Conservation (phyloP, 1,140 invertebrate species). For the Caenorhabditis latens region DNA sequence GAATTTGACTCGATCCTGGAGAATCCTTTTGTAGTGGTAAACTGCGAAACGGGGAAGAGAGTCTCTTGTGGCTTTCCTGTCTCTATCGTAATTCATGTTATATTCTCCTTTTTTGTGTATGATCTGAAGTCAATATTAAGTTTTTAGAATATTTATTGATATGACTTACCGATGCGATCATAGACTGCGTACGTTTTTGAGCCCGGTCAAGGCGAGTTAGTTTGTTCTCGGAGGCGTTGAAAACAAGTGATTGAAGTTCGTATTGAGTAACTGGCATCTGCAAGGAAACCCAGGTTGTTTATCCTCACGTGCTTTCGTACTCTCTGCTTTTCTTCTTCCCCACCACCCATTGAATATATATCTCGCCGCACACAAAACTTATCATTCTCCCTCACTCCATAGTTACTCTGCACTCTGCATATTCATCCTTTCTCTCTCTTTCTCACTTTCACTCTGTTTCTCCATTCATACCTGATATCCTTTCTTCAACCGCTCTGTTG, state of each 20-base stretch:
- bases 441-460: neutral
- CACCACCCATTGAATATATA: neutral
- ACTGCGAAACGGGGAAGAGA: neutral
- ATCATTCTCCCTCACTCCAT: neutral
- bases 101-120: constrained; percentile 30
- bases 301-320: constrained; percentile 1
- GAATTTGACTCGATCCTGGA: constrained; percentile 6
- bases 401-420: constrained; percentile 19
- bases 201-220: constrained; percentile 8
- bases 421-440: neutral
- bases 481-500: constrained; percentile 34
- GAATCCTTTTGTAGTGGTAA: neutral
- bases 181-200: neutral
- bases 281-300: constrained; percentile 51
- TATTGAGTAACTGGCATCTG: constrained; percentile 41
- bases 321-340: constrained; percentile 1
- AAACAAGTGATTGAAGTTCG: constrained; percentile 54
- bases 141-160: neutral
- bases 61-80: neutral
- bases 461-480: constrained; percentile 21
- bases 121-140: constrained; percentile 2
- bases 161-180: constrained; percentile 29
- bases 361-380: neutral
- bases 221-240: constrained; percentile 48
- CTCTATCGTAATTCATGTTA: constrained; percentile 34